A percentile compares a stretch with the other conserved stretches of the same genome.
Evolutionary conservation across 2,888 invertebrate genomes (phyloP).

Genomic region (Nymphalis urticae): DNA sequence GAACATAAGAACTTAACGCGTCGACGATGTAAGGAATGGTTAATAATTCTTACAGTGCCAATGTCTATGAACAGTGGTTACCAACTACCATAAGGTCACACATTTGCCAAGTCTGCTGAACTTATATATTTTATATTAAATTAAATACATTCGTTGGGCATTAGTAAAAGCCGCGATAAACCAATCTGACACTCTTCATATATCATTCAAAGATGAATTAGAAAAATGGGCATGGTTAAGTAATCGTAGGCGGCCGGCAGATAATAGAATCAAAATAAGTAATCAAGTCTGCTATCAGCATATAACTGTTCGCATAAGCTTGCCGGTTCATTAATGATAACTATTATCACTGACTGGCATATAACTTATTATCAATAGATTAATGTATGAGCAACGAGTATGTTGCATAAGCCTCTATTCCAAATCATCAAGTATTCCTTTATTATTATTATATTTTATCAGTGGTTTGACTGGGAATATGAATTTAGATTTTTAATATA

Average conservation of each 20-base stretch:
- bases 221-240: background rate
- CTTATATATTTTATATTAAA: no score
- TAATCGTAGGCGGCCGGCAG: conserved; percentile 8
- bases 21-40: no score
- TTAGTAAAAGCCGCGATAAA: no score
- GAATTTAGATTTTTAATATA: background rate
- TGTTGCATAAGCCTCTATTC: background rate
- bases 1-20: no score
- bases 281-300: conserved; percentile 23
- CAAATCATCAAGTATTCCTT: background rate
- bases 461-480: no score
- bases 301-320: conserved; percentile 20
- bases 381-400: conserved; percentile 2
- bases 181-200: no score
- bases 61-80: no score
- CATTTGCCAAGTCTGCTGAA: no score
- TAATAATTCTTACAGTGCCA: no score
- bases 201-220: background rate
- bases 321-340: conserved; percentile 29
- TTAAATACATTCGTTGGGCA: no score
- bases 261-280: conserved; percentile 27
- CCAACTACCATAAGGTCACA: no score
- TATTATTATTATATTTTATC: background rate
- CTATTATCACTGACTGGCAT: conserved; percentile 27
- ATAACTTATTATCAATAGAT: conserved; percentile 11